Conservation (phyloP, 2,888 invertebrate genomes). For the Metellina segmentata region DNA sequence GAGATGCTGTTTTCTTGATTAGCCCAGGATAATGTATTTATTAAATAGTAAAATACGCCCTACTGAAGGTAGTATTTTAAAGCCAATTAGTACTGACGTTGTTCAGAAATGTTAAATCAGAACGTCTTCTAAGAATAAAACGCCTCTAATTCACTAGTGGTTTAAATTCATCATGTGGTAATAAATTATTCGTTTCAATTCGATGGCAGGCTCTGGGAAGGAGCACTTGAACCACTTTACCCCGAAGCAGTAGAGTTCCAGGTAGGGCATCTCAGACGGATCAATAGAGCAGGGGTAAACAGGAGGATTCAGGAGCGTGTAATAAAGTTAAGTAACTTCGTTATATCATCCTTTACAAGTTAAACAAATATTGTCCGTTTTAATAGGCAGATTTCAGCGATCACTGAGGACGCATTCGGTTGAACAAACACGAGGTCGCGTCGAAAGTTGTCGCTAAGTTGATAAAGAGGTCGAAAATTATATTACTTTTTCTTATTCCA, state of each 20-base stretch:
- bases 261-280: conserved; percentile 33
- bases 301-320: conserved; percentile 38
- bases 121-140: too few species aligned
- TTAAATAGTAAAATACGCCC: too few species aligned
- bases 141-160: too few species aligned
- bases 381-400: conserved; percentile 63
- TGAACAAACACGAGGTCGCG: conserved; percentile 46
- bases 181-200: not conserved
- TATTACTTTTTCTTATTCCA: conserved; percentile 25
- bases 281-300: conserved; percentile 61
- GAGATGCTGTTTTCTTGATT: too few species aligned
- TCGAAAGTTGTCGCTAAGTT: conserved; percentile 31
- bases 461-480: conserved; percentile 46
- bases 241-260: conserved; percentile 4
- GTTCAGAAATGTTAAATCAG: too few species aligned
- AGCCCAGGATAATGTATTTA: too few species aligned
- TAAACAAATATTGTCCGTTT: conserved; percentile 75
- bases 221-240: conserved; percentile 9
- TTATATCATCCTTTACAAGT: conserved; percentile 73
- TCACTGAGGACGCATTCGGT: conserved; percentile 35
- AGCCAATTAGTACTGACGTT: too few species aligned
- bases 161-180: not conserved
- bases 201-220: too few species aligned
- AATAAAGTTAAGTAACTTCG: conserved; percentile 76
- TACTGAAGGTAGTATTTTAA: too few species aligned